phyloP scores from a whole-genome alignment of 2,888 invertebrate genomes.

The Lottia gigantea region DNA sequence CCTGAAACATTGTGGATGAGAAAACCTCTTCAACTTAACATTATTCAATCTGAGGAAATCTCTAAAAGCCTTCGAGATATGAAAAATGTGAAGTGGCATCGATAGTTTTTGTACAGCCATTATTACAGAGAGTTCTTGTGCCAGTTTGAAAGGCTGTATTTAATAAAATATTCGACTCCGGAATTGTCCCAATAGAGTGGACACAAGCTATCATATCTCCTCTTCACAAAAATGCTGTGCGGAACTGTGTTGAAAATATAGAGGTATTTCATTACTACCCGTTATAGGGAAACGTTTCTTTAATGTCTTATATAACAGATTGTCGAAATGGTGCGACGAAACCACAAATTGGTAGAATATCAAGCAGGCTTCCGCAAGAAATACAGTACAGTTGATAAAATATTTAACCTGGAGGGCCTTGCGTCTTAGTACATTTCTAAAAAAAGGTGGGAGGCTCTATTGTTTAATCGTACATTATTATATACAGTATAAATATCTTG shows the following conservation, averaged over 20 bases:
- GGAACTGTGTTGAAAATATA: slow-evolving; percentile 7
- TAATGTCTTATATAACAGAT: neutral
- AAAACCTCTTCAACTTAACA: neutral
- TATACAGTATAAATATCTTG: too few relatives aligned
- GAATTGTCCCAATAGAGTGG: neutral
- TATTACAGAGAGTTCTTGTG: neutral
- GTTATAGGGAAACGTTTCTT: neutral
- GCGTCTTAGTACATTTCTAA: neutral
- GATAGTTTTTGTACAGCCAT: neutral
- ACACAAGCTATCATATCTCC: neutral
- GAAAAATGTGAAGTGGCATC: neutral
- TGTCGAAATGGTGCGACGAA: neutral
- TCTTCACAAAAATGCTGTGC: neutral
- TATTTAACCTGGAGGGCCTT: neutral
- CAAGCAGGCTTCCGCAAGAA: neutral
- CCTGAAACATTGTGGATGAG: too few relatives aligned
- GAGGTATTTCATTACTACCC: neutral
- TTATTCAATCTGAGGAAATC: neutral
- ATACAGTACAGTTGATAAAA: neutral
- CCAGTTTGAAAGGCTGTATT: neutral
- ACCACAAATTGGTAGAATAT: neutral
- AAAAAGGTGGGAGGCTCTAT: neutral
- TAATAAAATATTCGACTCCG: neutral
- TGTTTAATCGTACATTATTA: too few relatives aligned
- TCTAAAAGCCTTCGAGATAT: neutral